Base-by-base conservation (phyloP, 2,888 invertebrate species). In the Idaea aversata region DNA sequence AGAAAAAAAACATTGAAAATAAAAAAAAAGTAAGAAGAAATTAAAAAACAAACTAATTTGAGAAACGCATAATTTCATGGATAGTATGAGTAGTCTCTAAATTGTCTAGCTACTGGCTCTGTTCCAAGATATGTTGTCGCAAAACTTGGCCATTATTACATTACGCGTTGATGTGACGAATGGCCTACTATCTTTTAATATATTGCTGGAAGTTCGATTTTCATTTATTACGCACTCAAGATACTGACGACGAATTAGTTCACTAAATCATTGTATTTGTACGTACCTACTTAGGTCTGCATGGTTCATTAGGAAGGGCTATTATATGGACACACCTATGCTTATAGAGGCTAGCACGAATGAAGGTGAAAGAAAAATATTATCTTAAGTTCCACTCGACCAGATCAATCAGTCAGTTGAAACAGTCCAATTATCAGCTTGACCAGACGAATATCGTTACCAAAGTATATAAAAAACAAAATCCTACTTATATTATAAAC, bases 71-170 rank as follows among this genome's bases (percentile, higher is more conserved):
- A 6, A 25, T 25, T 25, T 25, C 25, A 25, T 25, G 2, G 25
- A 3, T 25, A 25, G 25, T 25, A 25, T 25, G 25, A 25, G 58
- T 59, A 5, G 7, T 59, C 64, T 67, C 66, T 69, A 68, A 64
- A 67, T 67, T 67, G 68, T 62, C 65, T 62, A 64, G 59, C 58
- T 15, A 35, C 63, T 75, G 77, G 77, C 74, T 34, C 61, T 36
- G 7, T 15, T 73, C 77, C 77, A 75, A 72, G 68, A 65, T 67
- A 74, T 70, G 70, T 64, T 69, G 74, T 75, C 73, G 70, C 69
- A 70, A 66, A 71, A 72, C 67, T 66, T 61, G 47, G 71, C 67
- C 65, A 64, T 61, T 69, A 65, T 69, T 65, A 64, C 15, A 59
- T 59, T 60, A 15, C 15, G 62, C 13, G 64, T 16, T 65, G 66